Percentiles rank a stretch among this genome's conserved stretches.
These are phyloP conservation scores for Synanthedon andrenaeformis DNA, from an alignment of 2,888 invertebrate genomes.

Conservation along the genomic window DNA sequence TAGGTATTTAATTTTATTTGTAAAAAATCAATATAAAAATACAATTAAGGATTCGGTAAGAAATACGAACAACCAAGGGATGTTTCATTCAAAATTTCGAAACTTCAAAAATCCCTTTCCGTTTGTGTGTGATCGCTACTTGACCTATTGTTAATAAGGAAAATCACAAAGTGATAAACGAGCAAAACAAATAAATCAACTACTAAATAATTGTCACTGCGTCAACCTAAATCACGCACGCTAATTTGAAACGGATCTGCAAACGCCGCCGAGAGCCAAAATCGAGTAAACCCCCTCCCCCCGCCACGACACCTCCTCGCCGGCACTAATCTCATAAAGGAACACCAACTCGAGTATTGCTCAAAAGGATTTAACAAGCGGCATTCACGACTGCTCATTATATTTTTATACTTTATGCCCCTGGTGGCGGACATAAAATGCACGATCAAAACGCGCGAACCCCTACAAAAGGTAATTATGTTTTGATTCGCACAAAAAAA, in stretches of 20 bases:
- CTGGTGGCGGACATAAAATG: conserved; percentile 58
- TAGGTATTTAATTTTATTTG: too few species aligned
- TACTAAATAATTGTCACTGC: conserved; percentile 39
- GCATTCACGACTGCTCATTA: conserved; percentile 64
- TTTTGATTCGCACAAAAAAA: conserved; percentile 67
- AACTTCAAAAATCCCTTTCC: too few species aligned
- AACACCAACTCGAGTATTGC: conserved; percentile 38
- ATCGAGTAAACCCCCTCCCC: conserved; percentile 27
- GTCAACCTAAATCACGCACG: conserved; percentile 50
- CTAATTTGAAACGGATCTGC: conserved; percentile 65
- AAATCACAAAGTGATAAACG: conserved; percentile 1
- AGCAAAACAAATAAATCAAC: conserved; percentile 34
- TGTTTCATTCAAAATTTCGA: too few species aligned
- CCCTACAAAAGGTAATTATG: conserved; percentile 71
- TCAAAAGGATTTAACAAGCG: conserved; percentile 70
- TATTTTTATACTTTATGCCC: conserved; percentile 69
- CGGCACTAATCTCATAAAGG: conserved; percentile 57
- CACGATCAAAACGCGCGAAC: conserved; percentile 68
- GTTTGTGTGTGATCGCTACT: too few species aligned
- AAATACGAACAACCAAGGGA: too few species aligned
- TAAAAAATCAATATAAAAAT: too few species aligned
- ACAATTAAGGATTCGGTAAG: too few species aligned
- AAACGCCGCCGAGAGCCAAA: conserved; percentile 31
- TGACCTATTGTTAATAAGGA: too few species aligned
- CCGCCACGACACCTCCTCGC: conserved; percentile 5